A percentile compares a stretch with the other conserved stretches of the same genome.
Conservation (phyloP, 2,888 invertebrate genomes). For the Cynaeus angustus region DNA sequence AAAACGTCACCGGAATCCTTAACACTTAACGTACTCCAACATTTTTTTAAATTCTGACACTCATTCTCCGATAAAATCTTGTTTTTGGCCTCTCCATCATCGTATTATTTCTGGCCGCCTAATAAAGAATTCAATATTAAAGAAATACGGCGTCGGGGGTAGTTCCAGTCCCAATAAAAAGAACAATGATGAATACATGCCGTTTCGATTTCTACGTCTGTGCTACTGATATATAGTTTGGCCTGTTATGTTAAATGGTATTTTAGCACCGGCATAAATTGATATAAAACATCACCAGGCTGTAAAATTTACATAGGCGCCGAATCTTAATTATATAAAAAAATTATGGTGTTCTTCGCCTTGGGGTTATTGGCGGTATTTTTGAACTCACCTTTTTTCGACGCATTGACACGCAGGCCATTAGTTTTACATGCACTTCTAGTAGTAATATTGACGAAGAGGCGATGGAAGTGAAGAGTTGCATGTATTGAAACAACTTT, state of each 20-base stretch:
- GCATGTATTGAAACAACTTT: not conserved
- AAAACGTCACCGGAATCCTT: conserved; percentile 37
- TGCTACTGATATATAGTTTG: conserved; percentile 22
- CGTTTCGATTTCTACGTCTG: conserved; percentile 37
- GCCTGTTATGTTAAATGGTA: conserved; percentile 40
- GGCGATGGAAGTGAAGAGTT: not conserved
- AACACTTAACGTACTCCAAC: no score
- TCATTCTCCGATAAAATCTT: no score
- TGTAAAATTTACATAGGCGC: conserved; percentile 57
- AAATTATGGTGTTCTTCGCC: conserved; percentile 40
- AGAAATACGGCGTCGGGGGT: conserved; percentile 39
- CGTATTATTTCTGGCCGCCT: conserved; percentile 13
- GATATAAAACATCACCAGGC: conserved; percentile 44
- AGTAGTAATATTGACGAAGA: not conserved
- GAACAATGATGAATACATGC: conserved; percentile 43
- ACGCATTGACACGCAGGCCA: conserved; percentile 42
- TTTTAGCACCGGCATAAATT: conserved; percentile 57
- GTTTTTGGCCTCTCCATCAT: not conserved
- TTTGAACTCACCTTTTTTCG: conserved; percentile 37
- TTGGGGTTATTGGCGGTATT: conserved; percentile 36
- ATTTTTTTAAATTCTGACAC: no score
- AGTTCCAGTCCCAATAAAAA: conserved; percentile 35
- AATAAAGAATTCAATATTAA: conserved; percentile 43
- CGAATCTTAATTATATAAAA: conserved; percentile 55
- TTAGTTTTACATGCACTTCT: conserved; percentile 24